Base-by-base conservation (phyloP, 2,797 vertebrate genomes). In the Psittacula echo region DNA sequence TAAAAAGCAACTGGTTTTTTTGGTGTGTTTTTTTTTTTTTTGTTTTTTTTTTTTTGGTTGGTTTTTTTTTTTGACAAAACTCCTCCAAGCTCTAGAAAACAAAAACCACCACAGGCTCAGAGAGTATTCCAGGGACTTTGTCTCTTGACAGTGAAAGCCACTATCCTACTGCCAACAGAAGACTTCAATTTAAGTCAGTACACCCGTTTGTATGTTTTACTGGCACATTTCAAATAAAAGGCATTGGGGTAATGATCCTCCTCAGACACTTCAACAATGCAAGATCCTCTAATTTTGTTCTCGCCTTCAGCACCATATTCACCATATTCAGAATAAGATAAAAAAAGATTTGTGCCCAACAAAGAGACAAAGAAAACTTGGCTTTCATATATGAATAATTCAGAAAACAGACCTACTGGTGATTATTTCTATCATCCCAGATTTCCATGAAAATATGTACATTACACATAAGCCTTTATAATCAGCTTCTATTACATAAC, bases 391-490 rank as follows among this genome's bases (percentile, higher is more conserved):
- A 81, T 34, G 73, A 91, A 68, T 93, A 87, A 83, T 81, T 94
- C 91, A 91, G 27, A 90, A 94, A 68, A 71, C 76, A 90, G 50
- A 86, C 27, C 19, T 88, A 66, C 75, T 75, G 39, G 44, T 51
- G 68, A 91, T 87, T 89, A 93, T 79, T 89, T 93, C 68, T 68
- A 89, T 58, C 87, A 95, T n/a, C 42, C 32, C 72, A 91, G 79
- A 91, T 84, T 95, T 92, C 68, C 61, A 62, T 6, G 32, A 87
- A 95, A 95, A 94, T 83, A 66, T 83, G 78, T 50, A 75, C 7
- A 5, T 92, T 90, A 71, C 62, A 89, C 37, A 5, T 45, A 81
- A 91, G 53, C 67, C 62, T 83, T 88, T 37, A 68, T 32, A 94
- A 77, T 58, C 89, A 91, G 48, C 54, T 88, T 67, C 68, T 72